Conservation (phyloP, 2,797 vertebrate species). For the Heteromormyrus szaboi region DNA sequence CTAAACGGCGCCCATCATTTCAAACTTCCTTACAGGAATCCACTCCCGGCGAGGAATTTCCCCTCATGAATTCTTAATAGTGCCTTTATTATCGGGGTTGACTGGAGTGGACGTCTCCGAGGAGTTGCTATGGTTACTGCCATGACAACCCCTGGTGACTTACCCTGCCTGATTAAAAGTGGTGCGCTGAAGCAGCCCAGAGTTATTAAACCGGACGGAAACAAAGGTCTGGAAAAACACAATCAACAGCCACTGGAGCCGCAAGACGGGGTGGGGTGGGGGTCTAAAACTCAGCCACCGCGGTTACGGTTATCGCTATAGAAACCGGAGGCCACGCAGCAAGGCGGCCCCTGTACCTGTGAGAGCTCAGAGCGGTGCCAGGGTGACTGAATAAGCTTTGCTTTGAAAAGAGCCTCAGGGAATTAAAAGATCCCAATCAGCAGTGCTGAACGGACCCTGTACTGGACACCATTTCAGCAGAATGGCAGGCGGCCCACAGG, state of each 20-base stretch:
- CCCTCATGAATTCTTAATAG: conserved; percentile 22
- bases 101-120: conserved; percentile 35
- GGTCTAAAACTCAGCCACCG: not conserved
- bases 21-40: conserved; percentile 7
- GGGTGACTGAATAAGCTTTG: not conserved
- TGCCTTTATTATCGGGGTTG: conserved; percentile 3
- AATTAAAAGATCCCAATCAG: not conserved
- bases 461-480: not conserved
- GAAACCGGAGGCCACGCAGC: not conserved
- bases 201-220: conserved; percentile 15
- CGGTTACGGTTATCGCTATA: not conserved
- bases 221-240: not conserved
- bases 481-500: not conserved
- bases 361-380: too few relatives aligned
- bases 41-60: not conserved
- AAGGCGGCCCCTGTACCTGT: not conserved
- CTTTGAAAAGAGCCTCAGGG: not conserved
- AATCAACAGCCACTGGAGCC: conserved; percentile 15
- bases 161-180: conserved; percentile 21
- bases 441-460: not conserved
- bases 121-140: conserved; percentile 49
- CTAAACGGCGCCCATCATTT: not conserved
- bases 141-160: conserved; percentile 34
- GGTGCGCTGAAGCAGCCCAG: not conserved
- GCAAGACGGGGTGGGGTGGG: not conserved